A percentile compares a stretch with the other conserved stretches of the same genome.
Conservation (phyloP, 2,113 vertebrate species). For the Hypocryptadius cinnamomeus region DNA sequence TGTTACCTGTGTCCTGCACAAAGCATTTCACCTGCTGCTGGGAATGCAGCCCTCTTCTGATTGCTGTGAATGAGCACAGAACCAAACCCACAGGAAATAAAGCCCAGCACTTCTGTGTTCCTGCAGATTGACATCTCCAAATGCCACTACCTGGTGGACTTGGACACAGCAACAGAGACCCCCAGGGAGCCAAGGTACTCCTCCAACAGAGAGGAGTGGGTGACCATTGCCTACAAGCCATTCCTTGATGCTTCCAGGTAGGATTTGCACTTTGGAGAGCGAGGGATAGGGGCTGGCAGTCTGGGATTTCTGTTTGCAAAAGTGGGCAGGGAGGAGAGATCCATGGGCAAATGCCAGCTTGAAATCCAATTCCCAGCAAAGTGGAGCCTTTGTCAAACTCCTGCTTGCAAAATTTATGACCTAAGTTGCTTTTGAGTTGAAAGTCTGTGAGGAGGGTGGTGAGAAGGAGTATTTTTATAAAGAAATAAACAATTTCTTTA, state of each 20-base stretch:
- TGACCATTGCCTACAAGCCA: constrained; percentile 83
- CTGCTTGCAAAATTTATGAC: neutral
- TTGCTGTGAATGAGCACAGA: neutral
- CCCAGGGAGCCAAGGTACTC: constrained; percentile 84
- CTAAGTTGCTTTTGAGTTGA: neutral
- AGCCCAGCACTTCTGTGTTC: neutral
- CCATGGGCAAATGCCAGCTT: neutral
- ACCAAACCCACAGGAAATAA: neutral
- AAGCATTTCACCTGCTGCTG: neutral
- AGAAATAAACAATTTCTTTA: neutral
- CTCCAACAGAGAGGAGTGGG: constrained; percentile 87
- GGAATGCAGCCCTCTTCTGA: neutral
- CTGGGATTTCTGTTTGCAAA: neutral
- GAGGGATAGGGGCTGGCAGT: neutral
- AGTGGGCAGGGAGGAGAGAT: neutral
- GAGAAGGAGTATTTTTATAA: neutral
- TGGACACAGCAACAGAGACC: constrained; percentile 77
- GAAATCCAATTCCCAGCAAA: neutral
- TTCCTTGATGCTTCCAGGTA: constrained; percentile 92
- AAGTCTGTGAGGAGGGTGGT: neutral
- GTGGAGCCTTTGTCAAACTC: neutral
- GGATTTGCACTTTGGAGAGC: neutral
- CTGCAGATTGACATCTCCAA: constrained; percentile 86
- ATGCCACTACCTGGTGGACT: constrained; percentile 94
- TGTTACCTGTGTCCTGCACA: neutral